Evolutionary conservation across 2,888 invertebrate species (phyloP).

Genomic region (Strigamia crassipes): DNA sequence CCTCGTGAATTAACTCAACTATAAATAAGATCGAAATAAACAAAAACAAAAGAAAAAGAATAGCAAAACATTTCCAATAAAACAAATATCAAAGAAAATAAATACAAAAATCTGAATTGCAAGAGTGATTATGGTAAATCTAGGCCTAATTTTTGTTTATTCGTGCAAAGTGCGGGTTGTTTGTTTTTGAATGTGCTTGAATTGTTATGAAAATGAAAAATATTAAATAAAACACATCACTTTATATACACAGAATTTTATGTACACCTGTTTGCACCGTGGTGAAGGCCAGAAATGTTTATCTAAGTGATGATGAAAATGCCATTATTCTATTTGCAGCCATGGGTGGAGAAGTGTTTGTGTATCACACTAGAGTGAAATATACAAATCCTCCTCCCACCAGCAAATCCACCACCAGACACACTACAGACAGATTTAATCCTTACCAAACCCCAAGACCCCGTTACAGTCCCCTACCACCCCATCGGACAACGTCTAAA

Average conservation of each 20-base stretch:
- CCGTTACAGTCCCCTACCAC: background rate
- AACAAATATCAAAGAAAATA: background rate
- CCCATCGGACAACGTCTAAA: background rate
- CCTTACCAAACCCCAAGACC: background rate
- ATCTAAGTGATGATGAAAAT: background rate
- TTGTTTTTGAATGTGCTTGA: too few relatives aligned
- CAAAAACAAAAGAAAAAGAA: background rate
- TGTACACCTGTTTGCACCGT: background rate
- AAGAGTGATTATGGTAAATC: too few relatives aligned
- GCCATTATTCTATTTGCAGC: constrained; percentile 2
- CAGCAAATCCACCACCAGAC: background rate
- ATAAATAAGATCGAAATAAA: background rate
- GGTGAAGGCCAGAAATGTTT: background rate
- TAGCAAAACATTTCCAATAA: background rate
- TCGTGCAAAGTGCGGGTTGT: too few relatives aligned
- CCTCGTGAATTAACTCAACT: background rate
- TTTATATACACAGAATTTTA: too few relatives aligned
- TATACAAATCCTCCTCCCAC: constrained; percentile 10
- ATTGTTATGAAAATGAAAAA: too few relatives aligned
- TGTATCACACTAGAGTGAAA: constrained; percentile 1
- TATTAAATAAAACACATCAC: background rate
- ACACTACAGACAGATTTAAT: background rate
- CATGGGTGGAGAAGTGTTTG: constrained; percentile 10
- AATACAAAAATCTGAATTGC: too few relatives aligned
- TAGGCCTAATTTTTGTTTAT: too few relatives aligned